Evolutionary conservation across 2,113 vertebrate genomes (phyloP), one percentile per base, ranked within the genome.

Genomic region (Clarias macrocephalus): DNA sequence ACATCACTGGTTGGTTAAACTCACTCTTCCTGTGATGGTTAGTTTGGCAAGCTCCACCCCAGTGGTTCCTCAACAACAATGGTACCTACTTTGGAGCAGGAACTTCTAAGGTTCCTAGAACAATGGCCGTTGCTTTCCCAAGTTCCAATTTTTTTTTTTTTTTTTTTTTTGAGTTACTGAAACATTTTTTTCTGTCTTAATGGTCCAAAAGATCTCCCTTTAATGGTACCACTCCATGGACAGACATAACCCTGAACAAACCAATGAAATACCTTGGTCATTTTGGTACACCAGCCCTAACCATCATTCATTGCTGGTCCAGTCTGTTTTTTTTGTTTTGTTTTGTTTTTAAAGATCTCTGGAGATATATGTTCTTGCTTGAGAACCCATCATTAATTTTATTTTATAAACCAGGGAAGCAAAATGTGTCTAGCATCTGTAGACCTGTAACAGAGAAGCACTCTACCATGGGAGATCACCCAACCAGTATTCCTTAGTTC

Each of bases 371-470:
- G 12, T 42, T 21, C 37, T 72, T 21, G 48, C 48, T n/a, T 77
- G 12, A 15, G 25, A n/a, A 54, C n/a, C 15, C 25, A 76, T 76
- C 2, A 15, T 77, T 28, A 16, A 5, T 42, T 13, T n/a, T n/a
- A n/a, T n/a, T n/a, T 48, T 42, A 73, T 33, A 1, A 13, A 42
- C 37, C 4, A 13, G 5, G 72, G 5, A 52, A 23, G 6, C 48
- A 30, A 33, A 77, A 28, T 28, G 54, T n/a, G 3, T 37, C 48
- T 82, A 13, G 23, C 63, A 52, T 68, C 37, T 52, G 25, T 5
- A 57, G 13, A 12, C 16, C 68, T n/a, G 68, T 84, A 57, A 60
- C 42, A 62, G 21, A 85, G 68, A 85, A 75, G 12, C 33, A 75
- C 13, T 60, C 28, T 59, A 60, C 12, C 3, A 84, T 56, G 11